Conservation (phyloP, 2,888 invertebrate species). For the Orthosia cruda region DNA sequence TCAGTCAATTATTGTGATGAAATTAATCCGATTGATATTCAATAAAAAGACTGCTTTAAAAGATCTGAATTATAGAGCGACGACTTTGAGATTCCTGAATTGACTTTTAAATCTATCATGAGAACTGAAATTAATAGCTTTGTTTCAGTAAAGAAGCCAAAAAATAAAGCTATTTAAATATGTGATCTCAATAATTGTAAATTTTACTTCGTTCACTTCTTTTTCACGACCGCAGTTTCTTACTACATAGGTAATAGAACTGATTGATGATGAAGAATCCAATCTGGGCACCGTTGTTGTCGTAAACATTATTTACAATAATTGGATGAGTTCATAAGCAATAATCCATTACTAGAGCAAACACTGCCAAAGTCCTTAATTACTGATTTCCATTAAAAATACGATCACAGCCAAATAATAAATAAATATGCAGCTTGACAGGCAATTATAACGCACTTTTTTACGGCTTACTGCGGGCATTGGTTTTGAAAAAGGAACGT, state of each 20-base stretch:
- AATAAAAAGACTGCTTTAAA: constrained; percentile 37
- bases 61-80: constrained; percentile 13
- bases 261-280: not conserved
- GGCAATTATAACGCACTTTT: constrained; percentile 7
- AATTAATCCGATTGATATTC: constrained; percentile 42
- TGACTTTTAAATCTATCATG: constrained; percentile 14
- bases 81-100: constrained; percentile 12
- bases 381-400: constrained; percentile 43
- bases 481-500: constrained; percentile 22
- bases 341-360: constrained; percentile 41
- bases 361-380: constrained; percentile 41
- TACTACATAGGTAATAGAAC: not conserved
- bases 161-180: too few relatives aligned
- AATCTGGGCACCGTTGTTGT: constrained; percentile 13
- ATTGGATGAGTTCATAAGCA: constrained; percentile 41
- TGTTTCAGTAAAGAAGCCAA: not conserved
- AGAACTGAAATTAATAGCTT: not conserved
- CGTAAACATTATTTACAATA: constrained; percentile 53
- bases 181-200: too few relatives aligned
- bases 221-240: not conserved
- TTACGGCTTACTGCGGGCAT: not conserved
- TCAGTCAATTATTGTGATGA: constrained; percentile 18
- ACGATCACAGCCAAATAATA: constrained; percentile 24
- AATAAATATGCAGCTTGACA: constrained; percentile 42
- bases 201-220: not conserved